Percentiles rank a stretch among this genome's conserved stretches.
These are phyloP conservation scores for Clepsis dumicolana DNA, from an alignment of 2,888 invertebrate genomes.

Conservation along the genomic window DNA sequence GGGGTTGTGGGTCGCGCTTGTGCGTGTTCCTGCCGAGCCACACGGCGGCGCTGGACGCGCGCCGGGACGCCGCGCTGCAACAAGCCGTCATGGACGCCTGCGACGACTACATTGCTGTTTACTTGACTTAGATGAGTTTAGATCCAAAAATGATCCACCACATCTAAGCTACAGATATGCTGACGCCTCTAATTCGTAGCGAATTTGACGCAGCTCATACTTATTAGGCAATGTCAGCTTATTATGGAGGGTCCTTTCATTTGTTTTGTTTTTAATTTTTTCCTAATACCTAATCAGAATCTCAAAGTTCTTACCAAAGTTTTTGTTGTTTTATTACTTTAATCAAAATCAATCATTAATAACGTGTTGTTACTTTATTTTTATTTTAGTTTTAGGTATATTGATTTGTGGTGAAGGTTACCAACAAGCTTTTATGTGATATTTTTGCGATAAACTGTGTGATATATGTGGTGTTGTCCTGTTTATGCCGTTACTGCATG, in stretches of 20 bases:
- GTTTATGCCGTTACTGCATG: background rate
- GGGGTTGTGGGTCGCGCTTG: conserved; percentile 70
- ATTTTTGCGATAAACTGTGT: background rate
- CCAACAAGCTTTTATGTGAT: background rate
- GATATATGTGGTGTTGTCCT: background rate
- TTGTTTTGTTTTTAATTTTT: too few relatives aligned
- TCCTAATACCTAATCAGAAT: background rate
- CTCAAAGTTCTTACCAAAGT: background rate
- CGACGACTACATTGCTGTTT: conserved; percentile 77
- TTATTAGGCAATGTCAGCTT: too few relatives aligned
- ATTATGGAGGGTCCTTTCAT: too few relatives aligned
- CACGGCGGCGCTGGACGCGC: conserved; percentile 53
- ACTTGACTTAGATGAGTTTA: conserved; percentile 62
- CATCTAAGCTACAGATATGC: too few relatives aligned
- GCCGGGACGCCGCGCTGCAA: conserved; percentile 53
- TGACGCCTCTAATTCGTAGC: too few relatives aligned
- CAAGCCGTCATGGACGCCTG: conserved; percentile 73
- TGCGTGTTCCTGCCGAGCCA: conserved; percentile 75
- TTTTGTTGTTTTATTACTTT: background rate
- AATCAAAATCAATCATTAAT: background rate
- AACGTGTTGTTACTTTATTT: background rate
- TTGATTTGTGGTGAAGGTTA: background rate
- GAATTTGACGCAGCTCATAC: too few relatives aligned
- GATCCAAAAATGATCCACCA: too few relatives aligned
- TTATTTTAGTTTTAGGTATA: too few relatives aligned